Conservation (phyloP, 2,888 invertebrate species). For the Herminia tarsipennalis region DNA sequence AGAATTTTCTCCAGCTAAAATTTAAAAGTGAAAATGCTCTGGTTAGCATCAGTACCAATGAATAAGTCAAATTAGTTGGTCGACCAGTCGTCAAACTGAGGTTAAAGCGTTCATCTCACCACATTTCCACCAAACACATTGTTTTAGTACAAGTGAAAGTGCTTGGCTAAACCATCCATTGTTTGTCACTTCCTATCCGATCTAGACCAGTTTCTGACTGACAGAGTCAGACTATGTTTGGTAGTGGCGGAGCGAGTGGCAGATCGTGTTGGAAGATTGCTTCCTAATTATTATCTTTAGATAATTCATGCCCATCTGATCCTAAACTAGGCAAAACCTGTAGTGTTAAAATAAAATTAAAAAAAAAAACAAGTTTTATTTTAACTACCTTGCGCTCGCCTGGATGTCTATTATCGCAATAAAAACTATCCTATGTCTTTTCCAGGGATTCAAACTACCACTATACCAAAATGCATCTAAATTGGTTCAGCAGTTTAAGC, state of each 20-base stretch:
- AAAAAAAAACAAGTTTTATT: not conserved
- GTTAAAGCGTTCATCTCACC: conserved; percentile 11
- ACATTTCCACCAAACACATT: conserved; percentile 40
- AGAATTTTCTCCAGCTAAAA: too few relatives aligned
- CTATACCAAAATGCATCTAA: too few relatives aligned
- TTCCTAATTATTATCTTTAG: too few relatives aligned
- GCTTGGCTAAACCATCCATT: conserved; percentile 21
- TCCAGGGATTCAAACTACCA: too few relatives aligned
- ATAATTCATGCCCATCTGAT: too few relatives aligned
- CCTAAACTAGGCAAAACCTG: too few relatives aligned
- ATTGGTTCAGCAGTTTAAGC: too few relatives aligned
- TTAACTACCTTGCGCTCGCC: not conserved
- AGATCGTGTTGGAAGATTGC: not conserved
- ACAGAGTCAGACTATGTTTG: too few relatives aligned
- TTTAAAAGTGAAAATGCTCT: not conserved
- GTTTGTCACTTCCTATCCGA: conserved; percentile 50
- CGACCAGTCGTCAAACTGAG: conserved; percentile 2
- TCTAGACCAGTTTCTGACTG: conserved; percentile 49
- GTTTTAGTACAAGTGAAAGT: conserved; percentile 47
- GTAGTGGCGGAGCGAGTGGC: not conserved
- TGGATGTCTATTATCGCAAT: not conserved
- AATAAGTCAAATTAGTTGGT: not conserved
- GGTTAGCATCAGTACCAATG: not conserved
- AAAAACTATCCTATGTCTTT: too few relatives aligned
- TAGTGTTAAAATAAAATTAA: too few relatives aligned